A percentile compares a stretch with the other conserved stretches of the same genome.
These are phyloP conservation scores for Crocodylus rhombifer DNA, from an alignment of 2,797 vertebrate genomes.

Conservation along the genomic window DNA sequence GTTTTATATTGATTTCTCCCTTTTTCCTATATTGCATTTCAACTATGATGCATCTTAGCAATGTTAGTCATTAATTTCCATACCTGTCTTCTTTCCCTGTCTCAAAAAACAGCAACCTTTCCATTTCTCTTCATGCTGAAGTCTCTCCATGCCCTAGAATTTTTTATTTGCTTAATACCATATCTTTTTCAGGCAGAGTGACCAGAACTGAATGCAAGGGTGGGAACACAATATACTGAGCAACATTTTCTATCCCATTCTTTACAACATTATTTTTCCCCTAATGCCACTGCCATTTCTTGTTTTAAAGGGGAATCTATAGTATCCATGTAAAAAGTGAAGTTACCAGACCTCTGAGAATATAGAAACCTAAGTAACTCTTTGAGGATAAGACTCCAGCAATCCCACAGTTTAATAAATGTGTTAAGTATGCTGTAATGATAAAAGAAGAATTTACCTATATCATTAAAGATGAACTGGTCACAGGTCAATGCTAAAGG, in stretches of 20 bases:
- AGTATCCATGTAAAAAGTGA: not conserved
- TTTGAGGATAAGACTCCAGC: not conserved
- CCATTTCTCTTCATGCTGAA: not conserved
- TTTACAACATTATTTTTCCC: too few relatives aligned
- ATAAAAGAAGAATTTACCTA: constrained; percentile 82
- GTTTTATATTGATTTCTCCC: too few relatives aligned
- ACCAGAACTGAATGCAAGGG: not conserved
- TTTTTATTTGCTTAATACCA: not conserved
- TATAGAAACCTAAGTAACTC: not conserved
- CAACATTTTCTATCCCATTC: not conserved
- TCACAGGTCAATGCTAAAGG: constrained; percentile 89
- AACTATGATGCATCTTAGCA: too few relatives aligned
- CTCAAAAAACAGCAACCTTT: rapidly evolving
- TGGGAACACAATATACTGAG: not conserved
- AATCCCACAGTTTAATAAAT: not conserved
- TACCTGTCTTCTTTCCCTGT: too few relatives aligned
- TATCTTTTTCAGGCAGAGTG: not conserved
- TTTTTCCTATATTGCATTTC: too few relatives aligned
- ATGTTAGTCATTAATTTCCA: too few relatives aligned
- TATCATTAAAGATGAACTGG: constrained; percentile 87
- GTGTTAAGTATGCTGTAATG: not conserved
- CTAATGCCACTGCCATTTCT: not conserved
- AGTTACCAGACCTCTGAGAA: too few relatives aligned
- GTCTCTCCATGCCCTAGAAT: too few relatives aligned
- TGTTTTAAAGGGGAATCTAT: not conserved